These are phyloP conservation scores for Mesitornis unicolor DNA, from an alignment of 2,113 vertebrate genomes.

Conservation along the genomic window DNA sequence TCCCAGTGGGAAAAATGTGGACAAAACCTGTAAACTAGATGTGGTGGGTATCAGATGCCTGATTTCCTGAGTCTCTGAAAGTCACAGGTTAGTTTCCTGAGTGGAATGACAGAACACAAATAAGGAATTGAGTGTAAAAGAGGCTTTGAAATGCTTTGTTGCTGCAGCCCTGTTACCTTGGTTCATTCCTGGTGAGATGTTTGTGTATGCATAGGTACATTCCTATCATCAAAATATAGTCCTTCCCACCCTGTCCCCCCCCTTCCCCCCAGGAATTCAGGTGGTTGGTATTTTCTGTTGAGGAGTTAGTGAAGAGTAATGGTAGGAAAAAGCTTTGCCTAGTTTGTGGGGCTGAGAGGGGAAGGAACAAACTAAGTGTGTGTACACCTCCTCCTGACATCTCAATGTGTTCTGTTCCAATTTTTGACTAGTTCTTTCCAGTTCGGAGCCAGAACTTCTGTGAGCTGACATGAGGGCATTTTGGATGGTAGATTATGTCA, in stretches of 20 bases:
- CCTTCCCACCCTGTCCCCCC: neutral
- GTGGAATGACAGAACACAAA: neutral
- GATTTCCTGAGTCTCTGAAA: neutral
- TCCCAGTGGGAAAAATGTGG: neutral
- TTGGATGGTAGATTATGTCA: conserved; percentile 28
- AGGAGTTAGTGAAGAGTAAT: neutral
- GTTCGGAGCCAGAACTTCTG: neutral
- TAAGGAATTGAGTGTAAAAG: neutral
- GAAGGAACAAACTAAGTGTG: neutral
- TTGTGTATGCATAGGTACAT: neutral
- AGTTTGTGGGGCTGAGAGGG: neutral
- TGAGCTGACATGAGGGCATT: conserved; percentile 9
- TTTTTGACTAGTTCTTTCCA: neutral
- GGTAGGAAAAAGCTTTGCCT: neutral
- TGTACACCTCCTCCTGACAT: neutral
- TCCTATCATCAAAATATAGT: neutral
- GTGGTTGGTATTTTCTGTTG: neutral
- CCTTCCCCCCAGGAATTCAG: neutral
- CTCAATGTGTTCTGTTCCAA: neutral
- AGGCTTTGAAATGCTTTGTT: neutral
- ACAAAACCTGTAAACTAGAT: neutral
- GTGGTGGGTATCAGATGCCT: neutral
- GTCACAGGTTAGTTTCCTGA: neutral
- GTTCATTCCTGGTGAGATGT: neutral
- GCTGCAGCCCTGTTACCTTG: neutral